Conservation (phyloP, 2,888 invertebrate genomes). For the Polydrusus cervinus region DNA sequence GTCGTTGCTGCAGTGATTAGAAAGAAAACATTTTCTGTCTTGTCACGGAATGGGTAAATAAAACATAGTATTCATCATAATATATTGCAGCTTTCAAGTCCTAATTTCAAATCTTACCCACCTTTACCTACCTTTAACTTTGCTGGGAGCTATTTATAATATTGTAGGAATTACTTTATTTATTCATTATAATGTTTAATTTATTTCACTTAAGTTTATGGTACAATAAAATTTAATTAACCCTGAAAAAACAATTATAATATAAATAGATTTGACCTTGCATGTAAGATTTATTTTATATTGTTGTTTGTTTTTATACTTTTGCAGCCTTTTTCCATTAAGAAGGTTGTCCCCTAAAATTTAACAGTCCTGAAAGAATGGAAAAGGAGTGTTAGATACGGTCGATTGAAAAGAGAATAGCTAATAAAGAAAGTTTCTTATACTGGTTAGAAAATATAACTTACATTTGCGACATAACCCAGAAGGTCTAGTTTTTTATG, state of each 20-base stretch:
- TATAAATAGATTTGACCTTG: constrained; percentile 15
- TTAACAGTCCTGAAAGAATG: constrained; percentile 19
- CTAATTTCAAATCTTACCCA: too few relatives aligned
- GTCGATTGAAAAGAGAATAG: constrained; percentile 24
- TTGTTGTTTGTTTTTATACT: constrained; percentile 31
- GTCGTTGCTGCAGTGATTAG: too few relatives aligned
- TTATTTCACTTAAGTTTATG: constrained; percentile 11
- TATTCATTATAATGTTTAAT: not conserved
- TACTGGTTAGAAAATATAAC: not conserved
- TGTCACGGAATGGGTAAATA: too few relatives aligned
- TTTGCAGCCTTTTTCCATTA: constrained; percentile 11
- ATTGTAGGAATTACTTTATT: too few relatives aligned
- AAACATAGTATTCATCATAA: too few relatives aligned
- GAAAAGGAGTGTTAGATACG: constrained; percentile 20
- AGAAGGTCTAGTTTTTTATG: not conserved
- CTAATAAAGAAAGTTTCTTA: not conserved
- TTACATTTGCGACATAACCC: not conserved
- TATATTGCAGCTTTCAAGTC: too few relatives aligned
- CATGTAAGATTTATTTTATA: constrained; percentile 29
- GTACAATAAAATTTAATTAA: constrained; percentile 17
- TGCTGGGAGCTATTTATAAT: too few relatives aligned
- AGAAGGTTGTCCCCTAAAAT: not conserved
- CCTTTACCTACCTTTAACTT: too few relatives aligned
- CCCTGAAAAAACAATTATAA: constrained; percentile 4
- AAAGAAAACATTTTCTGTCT: too few relatives aligned